Evolutionary conservation across 35 echinoderm and acorn worm species (phyloP), one percentile per base, ranked within the genome.

Genomic region (Heliocidaris tuberculata): DNA sequence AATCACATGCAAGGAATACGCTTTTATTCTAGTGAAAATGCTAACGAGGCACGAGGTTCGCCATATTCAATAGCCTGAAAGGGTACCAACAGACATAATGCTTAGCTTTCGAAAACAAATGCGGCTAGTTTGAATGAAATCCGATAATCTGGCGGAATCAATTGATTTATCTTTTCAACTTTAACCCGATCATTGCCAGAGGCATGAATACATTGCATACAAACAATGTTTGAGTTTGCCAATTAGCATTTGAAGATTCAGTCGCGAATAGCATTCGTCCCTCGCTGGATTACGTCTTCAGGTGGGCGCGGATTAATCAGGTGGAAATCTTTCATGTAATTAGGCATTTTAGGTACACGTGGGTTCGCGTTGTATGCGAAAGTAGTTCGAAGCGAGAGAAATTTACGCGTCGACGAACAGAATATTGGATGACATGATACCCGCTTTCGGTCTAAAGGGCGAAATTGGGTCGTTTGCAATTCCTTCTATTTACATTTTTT

Each of bases 81-180:
- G 65, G 27, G 12, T 8, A 78, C 27, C 19, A 6, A 24, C 27
- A 78, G 27, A 78, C 65, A 78, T 78, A 24, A 21, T 78, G 65
- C 65, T 78, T n/a, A 78, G 65, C 65, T 78, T 42, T 78, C 65
- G 65, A 78, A 27, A 78, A 78, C 65, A 78, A 78, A 78, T 78
- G 17, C 65, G 65, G 65, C 65, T 78, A 78, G 65, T 78, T 78
- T 78, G 65, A 78, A 78, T 78, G 65, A 78, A 78, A 78, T 78
- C 65, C 65, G 65, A 78, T 78, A 78, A 78, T 78, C 65, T 78
- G 8, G 65, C 65, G 65, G 65, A 78, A 78, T 78, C 24, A 27
- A 78, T 78, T 78, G 65, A 78, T 78, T 78, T 78, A 78, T 78
- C 65, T 78, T 78, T 78, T 78, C 65, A 78, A 78, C 65, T 78